These are phyloP conservation scores for Muricea muricata DNA, from an alignment of 92 coral and sea anemone species.

Conservation along the genomic window DNA sequence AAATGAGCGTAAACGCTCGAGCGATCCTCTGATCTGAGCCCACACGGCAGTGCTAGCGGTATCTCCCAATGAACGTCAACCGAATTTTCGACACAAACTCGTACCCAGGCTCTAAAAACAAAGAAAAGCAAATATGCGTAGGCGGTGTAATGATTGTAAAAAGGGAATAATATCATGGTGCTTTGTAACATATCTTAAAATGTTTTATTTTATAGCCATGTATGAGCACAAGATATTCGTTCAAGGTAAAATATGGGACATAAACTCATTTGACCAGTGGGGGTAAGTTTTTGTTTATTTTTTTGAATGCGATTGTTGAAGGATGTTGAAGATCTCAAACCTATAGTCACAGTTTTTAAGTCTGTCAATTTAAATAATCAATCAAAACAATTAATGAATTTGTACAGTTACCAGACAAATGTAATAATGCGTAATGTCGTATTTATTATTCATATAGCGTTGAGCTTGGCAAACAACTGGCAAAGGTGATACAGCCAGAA, in stretches of 20 bases:
- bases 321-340: no score
- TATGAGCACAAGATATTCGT: conserved; percentile 98
- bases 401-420: neutral
- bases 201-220: conserved; percentile 69
- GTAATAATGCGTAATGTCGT: neutral
- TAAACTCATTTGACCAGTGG: conserved; percentile 96
- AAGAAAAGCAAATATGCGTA: no score
- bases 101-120: no score
- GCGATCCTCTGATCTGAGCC: no score
- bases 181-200: neutral
- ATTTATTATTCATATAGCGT: conserved; percentile 57
- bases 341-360: no score
- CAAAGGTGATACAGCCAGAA: conserved; percentile 94
- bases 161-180: no score
- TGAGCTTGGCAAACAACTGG: conserved; percentile 93
- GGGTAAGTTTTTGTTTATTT: conserved; percentile 70
- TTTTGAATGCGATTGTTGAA: neutral
- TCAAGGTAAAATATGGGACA: conserved; percentile 94
- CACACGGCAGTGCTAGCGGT: no score
- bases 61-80: no score
- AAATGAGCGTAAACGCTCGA: no score
- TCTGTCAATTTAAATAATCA: no score
- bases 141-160: no score
- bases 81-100: no score
- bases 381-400: neutral